Evolutionary conservation across 2,797 vertebrate genomes (phyloP).

Genomic region (Gephyroberyx darwinii): DNA sequence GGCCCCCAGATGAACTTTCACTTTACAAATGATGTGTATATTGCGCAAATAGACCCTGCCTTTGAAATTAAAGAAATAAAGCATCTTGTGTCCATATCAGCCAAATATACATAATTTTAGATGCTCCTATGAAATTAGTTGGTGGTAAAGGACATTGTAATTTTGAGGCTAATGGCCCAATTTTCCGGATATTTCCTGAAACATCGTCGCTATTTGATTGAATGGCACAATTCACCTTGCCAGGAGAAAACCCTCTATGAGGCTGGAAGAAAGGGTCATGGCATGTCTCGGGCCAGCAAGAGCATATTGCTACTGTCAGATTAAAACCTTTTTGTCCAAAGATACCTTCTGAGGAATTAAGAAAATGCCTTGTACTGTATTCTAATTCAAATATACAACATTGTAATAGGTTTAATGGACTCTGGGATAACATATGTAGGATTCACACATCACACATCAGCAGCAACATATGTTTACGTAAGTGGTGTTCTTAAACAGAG

Average conservation of each 20-base stretch:
- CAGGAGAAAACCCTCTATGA: not conserved
- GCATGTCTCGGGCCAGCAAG: not conserved
- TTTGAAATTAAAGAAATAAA: constrained; percentile 57
- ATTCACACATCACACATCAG: not conserved
- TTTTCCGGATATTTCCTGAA: constrained; percentile 9
- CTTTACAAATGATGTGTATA: constrained; percentile 28
- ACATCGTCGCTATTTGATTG: constrained; percentile 13
- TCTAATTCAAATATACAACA: not conserved
- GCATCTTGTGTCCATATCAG: constrained; percentile 20
- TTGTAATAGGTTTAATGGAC: not conserved
- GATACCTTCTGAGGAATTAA: not conserved
- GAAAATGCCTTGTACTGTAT: not conserved
- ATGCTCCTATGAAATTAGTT: constrained; percentile 32
- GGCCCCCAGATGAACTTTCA: constrained; percentile 48
- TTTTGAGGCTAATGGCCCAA: constrained; percentile 2
- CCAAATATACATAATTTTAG: constrained; percentile 3
- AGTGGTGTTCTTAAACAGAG: constrained; percentile 3
- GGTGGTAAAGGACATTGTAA: constrained; percentile 5
- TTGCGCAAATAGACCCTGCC: constrained; percentile 24
- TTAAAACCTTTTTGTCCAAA: not conserved
- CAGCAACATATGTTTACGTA: constrained; percentile 5
- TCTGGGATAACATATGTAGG: not conserved
- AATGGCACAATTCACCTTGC: constrained; percentile 1
- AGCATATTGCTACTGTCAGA: not conserved
- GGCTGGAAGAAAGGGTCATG: not conserved